Percentiles rank a stretch among this genome's conserved stretches.
phyloP scores from a whole-genome alignment of 2,888 invertebrate genomes.

The Acanthopleura granulata region DNA sequence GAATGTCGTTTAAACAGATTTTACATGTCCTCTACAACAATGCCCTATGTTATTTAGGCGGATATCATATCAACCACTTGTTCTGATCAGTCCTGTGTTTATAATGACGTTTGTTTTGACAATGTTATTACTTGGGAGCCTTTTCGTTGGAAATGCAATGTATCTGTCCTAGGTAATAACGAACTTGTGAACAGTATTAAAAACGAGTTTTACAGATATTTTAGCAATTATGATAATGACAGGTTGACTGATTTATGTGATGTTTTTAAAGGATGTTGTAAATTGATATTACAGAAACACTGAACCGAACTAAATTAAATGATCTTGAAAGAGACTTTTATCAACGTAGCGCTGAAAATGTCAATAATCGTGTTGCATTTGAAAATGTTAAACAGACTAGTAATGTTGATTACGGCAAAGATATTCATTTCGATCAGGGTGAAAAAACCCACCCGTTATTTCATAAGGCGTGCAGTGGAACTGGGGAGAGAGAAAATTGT shows the following conservation, averaged over 20 bases:
- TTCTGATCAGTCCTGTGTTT: neutral
- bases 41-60: neutral
- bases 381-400: neutral
- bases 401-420: neutral
- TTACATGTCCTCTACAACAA: neutral
- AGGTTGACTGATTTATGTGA: neutral
- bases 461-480: neutral
- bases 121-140: no score
- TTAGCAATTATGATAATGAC: neutral
- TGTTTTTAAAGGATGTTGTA: neutral
- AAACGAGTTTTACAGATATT: neutral
- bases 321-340: neutral
- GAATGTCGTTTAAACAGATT: neutral
- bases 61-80: neutral
- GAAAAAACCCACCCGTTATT: neutral
- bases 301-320: neutral
- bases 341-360: neutral
- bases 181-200: neutral
- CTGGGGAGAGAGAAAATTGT: neutral
- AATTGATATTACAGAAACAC: neutral
- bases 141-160: neutral
- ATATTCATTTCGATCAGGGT: neutral
- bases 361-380: neutral
- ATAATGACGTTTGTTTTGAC: no score
- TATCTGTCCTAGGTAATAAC: neutral